Conservation (phyloP, 2,113 vertebrate species). For the Macquaria australasica region DNA sequence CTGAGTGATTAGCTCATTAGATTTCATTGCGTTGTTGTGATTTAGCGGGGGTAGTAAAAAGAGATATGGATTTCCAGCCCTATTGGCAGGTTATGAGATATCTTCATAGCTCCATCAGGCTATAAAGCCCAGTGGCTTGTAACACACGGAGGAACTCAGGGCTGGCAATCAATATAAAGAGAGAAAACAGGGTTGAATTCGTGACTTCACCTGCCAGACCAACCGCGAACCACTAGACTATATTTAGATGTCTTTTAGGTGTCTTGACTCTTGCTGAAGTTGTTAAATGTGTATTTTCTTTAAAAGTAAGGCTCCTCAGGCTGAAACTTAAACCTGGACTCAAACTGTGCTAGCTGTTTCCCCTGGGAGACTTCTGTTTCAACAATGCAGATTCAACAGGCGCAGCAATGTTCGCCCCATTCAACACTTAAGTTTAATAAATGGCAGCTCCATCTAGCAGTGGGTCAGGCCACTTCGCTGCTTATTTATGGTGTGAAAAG, state of each 20-base stretch:
- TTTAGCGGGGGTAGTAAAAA: constrained; percentile 46
- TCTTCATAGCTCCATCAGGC: constrained; percentile 23
- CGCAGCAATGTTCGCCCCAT: constrained; percentile 10
- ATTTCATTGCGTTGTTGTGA: constrained; percentile 55
- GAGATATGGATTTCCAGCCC: constrained; percentile 45
- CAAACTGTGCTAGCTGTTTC: not conserved
- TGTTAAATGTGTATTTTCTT: constrained; percentile 36
- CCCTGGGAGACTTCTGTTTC: constrained; percentile 37
- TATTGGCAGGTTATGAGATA: constrained; percentile 36
- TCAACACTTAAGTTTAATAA: constrained; percentile 32
- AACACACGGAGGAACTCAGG: constrained; percentile 15
- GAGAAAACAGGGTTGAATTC: constrained; percentile 4
- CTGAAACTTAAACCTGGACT: constrained; percentile 33
- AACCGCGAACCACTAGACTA: constrained; percentile 7
- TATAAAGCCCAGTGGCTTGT: constrained; percentile 52
- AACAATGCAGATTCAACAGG: constrained; percentile 43
- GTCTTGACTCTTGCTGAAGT: not conserved
- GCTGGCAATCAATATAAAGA: constrained; percentile 40
- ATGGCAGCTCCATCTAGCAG: constrained; percentile 14
- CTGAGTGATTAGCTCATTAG: constrained; percentile 68
- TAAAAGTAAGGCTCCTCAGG: not conserved
- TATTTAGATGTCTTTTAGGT: constrained; percentile 20
- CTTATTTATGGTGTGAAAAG: constrained; percentile 58
- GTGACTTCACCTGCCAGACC: constrained; percentile 23
- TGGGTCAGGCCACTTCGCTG: constrained; percentile 20